phyloP scores from a whole-genome alignment of 2,113 vertebrate genomes.

The Herpetotheres cachinnans region DNA sequence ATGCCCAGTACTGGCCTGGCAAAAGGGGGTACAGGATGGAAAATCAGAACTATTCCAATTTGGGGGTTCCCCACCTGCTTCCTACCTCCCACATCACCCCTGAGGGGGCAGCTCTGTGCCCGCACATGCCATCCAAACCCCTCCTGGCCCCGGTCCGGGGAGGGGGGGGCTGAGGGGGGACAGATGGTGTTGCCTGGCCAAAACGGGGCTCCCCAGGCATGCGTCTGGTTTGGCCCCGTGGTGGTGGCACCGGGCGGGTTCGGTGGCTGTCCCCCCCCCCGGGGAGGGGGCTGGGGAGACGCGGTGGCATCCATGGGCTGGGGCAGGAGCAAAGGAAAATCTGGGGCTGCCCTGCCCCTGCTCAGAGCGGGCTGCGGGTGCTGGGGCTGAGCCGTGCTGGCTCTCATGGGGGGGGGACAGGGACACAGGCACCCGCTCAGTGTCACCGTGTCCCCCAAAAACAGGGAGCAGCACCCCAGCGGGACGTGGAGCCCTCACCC shows the following conservation, averaged over 20 bases:
- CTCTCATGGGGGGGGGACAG: rapidly evolving
- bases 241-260: background rate
- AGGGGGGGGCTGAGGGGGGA: no score
- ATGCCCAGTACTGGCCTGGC: background rate
- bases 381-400: background rate
- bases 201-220: rapidly evolving
- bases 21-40: background rate
- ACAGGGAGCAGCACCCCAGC: background rate
- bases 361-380: background rate
- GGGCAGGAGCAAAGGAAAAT: background rate
- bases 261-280: background rate
- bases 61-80: background rate
- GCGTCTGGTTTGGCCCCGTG: background rate
- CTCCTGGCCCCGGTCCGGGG: rapidly evolving
- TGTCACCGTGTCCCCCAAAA: background rate
- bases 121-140: background rate
- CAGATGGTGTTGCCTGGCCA: background rate
- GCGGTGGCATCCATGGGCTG: background rate
- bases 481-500: background rate
- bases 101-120: rapidly evolving
- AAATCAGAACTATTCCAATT: background rate
- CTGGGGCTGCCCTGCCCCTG: background rate
- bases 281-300: rapidly evolving
- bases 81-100: background rate
- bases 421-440: background rate